Percentiles rank a stretch among this genome's conserved stretches.
phyloP scores from a whole-genome alignment of 1,140 invertebrate genomes.

The Zaprionus ornatus region DNA sequence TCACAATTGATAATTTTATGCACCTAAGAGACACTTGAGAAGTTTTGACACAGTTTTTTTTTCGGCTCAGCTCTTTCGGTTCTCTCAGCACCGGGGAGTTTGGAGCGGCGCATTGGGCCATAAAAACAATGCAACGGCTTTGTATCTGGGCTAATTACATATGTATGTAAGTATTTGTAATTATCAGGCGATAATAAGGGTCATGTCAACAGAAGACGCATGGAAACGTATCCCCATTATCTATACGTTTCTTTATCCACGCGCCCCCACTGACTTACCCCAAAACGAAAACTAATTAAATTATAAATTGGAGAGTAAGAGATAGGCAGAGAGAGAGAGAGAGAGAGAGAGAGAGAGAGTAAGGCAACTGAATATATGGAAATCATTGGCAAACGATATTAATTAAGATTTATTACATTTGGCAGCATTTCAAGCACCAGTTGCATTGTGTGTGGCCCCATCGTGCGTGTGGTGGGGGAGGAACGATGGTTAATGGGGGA shows the following conservation, averaged over 20 bases:
- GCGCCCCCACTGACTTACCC: background rate
- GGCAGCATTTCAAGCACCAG: constrained; percentile 43
- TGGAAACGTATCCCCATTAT: constrained; percentile 37
- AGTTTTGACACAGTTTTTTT: constrained; percentile 47
- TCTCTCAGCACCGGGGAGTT: constrained; percentile 4
- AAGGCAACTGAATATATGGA: constrained; percentile 44
- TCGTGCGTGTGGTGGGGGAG: background rate
- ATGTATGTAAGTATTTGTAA: constrained; percentile 64
- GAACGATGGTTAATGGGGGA: background rate
- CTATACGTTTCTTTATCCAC: constrained; percentile 22
- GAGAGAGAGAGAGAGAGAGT: constrained; percentile 21
- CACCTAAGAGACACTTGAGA: constrained; percentile 54
- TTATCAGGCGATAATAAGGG: constrained; percentile 71
- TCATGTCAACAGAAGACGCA: constrained; percentile 66
- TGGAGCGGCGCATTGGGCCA: constrained; percentile 5
- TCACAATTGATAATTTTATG: constrained; percentile 26
- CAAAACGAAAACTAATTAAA: constrained; percentile 50
- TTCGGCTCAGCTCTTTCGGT: background rate
- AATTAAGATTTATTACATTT: constrained; percentile 70
- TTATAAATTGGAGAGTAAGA: constrained; percentile 52
- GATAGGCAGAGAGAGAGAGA: constrained; percentile 24
- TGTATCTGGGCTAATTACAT: constrained; percentile 62
- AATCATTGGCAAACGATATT: constrained; percentile 56
- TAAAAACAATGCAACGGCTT: constrained; percentile 48
- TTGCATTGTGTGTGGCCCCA: constrained; percentile 39